Evolutionary conservation across 2,888 invertebrate species (phyloP), one percentile per base, ranked within the genome.

Genomic region (Osmoderma eremita): DNA sequence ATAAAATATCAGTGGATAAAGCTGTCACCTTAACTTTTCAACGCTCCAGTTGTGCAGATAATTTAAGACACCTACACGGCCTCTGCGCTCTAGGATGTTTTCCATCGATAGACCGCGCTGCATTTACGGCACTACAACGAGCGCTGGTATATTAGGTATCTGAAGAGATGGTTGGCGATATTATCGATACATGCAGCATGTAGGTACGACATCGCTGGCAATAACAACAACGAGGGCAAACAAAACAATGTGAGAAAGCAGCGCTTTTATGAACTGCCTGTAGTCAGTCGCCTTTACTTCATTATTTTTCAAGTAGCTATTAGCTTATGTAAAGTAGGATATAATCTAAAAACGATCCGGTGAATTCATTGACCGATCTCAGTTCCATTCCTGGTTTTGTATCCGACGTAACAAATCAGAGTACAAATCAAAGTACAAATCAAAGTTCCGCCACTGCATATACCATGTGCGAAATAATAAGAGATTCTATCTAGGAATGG

Each of bases 1-100:
- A 51, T 42, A 45, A 61, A 61, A 45, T 61, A 41, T 45, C 12
- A 18, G 20, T 20, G 53, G 51, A 41, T 51, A 63, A 22, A 63
- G 63, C 63, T 51, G 63, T 63, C 63, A 63, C 51, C 63, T 63
- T 51, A 41, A 39, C 63, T 50, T 63, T 41, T 63, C 51, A 38
- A 51, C 51, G 63, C 51, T 63, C 63, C 41, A 51, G 22, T 63
- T 63, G 50, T 30, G 50, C 50, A 30, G 50, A 50, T 50, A 50
- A 50, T 50, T 50, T 50, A 50, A 50, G 50, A 50, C 50, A 24
- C 50, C 50, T 50, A 50, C 50, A 22, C 50, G 15, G 12, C 6
- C 24, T 50, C 50, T 22, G 50, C 5, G 24, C 24, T 22, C 22
- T 50, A 10, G 24, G 4, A 50, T 24, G 24, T 50, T 50, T 50